Conservation (phyloP, 2,113 vertebrate genomes). For the Rhombomys opimus region DNA sequence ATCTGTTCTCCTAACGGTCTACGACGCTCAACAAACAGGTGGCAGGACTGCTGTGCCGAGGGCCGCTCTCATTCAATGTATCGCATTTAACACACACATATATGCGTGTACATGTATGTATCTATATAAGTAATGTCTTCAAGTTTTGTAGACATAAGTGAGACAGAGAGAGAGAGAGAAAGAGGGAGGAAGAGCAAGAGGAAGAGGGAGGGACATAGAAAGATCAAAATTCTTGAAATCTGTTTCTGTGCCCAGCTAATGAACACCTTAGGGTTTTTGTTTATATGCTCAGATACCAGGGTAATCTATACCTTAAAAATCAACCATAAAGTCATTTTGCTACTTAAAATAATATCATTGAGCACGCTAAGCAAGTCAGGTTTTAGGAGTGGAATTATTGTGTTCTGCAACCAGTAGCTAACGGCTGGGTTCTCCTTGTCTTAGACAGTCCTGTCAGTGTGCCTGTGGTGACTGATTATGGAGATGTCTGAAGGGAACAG, state of each 20-base stretch:
- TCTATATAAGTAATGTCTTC: neutral
- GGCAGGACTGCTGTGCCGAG: neutral
- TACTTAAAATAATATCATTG: constrained; percentile 6
- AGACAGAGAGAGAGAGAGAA: neutral
- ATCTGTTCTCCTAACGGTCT: neutral
- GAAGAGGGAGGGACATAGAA: neutral
- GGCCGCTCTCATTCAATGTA: neutral
- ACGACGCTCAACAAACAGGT: neutral
- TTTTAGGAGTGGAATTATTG: constrained; percentile 41
- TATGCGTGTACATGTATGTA: neutral
- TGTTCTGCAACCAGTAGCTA: constrained; percentile 21
- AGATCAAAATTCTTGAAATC: neutral
- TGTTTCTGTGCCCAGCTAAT: neutral
- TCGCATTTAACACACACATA: neutral
- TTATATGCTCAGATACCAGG: neutral
- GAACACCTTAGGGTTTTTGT: neutral
- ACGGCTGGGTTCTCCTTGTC: neutral
- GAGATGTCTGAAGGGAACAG: neutral
- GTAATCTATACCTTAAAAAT: constrained; percentile 19
- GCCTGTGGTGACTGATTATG: neutral
- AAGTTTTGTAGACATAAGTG: neutral
- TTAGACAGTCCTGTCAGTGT: neutral
- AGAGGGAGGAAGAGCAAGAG: neutral
- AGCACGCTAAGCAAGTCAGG: neutral
- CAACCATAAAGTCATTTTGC: neutral